These are phyloP conservation scores for Oreocharis arfaki DNA, from an alignment of 2,113 vertebrate genomes.

Conservation along the genomic window DNA sequence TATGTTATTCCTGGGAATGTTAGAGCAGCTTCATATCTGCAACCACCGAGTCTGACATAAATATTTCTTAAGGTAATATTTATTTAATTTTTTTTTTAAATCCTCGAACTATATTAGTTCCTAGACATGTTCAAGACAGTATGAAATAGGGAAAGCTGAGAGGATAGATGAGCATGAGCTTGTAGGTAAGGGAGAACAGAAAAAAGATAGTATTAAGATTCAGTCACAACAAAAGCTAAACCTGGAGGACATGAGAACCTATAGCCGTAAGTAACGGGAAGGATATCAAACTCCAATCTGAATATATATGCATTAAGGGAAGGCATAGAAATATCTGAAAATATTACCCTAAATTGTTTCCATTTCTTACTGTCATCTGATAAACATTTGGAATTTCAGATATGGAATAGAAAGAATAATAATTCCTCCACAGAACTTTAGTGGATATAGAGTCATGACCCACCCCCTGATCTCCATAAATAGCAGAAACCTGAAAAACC, in stretches of 20 bases:
- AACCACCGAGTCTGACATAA: accelerated
- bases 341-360: neutral
- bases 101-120: too few relatives aligned
- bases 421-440: neutral
- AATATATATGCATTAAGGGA: neutral
- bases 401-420: neutral
- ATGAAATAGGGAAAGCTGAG: neutral
- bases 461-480: neutral
- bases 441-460: neutral
- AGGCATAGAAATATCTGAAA: neutral
- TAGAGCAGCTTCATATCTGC: neutral
- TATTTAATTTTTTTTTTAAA: neutral
- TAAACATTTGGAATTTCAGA: neutral
- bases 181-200: neutral
- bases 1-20: neutral
- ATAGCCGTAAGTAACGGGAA: neutral
- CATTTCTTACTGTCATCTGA: neutral
- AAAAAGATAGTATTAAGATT: neutral
- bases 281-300: neutral
- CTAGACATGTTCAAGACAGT: too few relatives aligned
- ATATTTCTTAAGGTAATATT: neutral
- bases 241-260: neutral
- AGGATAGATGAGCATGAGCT: neutral
- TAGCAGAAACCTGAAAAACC: neutral
- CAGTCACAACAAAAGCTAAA: neutral